Evolutionary conservation across 1,140 invertebrate genomes (phyloP).

Genomic region (Oryctes rhinoceros): DNA sequence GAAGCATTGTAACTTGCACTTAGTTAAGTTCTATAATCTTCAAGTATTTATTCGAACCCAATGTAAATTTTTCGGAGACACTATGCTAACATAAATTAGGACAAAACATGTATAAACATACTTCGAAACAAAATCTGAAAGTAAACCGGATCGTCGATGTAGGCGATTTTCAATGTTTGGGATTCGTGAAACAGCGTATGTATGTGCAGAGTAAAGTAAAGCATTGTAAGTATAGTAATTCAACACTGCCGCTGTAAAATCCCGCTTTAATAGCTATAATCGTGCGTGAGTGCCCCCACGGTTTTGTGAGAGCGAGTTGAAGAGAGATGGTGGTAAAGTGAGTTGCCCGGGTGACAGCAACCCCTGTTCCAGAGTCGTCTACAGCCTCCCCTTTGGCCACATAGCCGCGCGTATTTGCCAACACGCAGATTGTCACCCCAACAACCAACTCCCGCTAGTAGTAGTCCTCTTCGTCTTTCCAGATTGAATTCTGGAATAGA

Average conservation of each 20-base stretch:
- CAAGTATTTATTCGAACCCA: no score
- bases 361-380: conserved; percentile 39
- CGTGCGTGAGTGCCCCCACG: conserved; percentile 55
- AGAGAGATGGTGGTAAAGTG: conserved; percentile 37
- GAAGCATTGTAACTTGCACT: no score
- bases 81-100: neutral
- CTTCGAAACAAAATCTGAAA: neutral
- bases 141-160: neutral
- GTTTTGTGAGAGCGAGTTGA: conserved; percentile 44
- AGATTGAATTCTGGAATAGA: conserved; percentile 47
- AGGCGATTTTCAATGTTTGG: neutral
- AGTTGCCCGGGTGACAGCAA: conserved; percentile 53
- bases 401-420: conserved; percentile 51
- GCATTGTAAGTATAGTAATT: conserved; percentile 50
- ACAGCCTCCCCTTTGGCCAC: conserved; percentile 36
- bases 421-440: conserved; percentile 53
- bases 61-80: no score
- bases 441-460: conserved; percentile 34
- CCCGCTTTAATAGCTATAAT: conserved; percentile 58
- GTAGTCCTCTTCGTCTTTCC: conserved; percentile 45
- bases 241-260: conserved; percentile 52
- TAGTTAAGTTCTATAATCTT: no score
- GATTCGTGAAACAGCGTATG: neutral
- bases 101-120: neutral
- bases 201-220: conserved; percentile 40